phyloP scores from a whole-genome alignment of 2,113 vertebrate species.

The Chaenocephalus aceratus region DNA sequence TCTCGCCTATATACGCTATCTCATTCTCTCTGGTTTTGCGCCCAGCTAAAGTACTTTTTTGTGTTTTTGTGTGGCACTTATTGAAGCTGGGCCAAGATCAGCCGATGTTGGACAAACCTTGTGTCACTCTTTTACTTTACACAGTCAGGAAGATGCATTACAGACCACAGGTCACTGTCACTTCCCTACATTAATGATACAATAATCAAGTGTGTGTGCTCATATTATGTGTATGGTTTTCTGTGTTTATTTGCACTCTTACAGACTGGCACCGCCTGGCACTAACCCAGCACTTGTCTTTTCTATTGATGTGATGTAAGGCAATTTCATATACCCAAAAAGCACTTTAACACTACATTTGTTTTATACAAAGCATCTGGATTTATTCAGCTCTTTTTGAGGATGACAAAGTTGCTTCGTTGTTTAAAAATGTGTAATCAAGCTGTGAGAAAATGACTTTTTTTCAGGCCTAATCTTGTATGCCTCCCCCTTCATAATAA shows the following conservation, averaged over 20 bases:
- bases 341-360: neutral
- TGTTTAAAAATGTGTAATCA: constrained; percentile 19
- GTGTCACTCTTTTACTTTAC: constrained; percentile 17
- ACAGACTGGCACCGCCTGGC: constrained; percentile 7
- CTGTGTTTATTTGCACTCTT: neutral
- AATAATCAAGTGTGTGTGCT: constrained; percentile 7
- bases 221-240: neutral
- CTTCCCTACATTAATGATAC: constrained; percentile 11
- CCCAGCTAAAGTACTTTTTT: constrained; percentile 54
- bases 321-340: neutral
- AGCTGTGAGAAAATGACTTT: constrained; percentile 25
- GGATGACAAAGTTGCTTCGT: constrained; percentile 11
- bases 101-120: constrained; percentile 31
- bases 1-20: constrained; percentile 34
- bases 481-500: constrained; percentile 49
- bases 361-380: neutral
- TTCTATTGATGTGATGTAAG: constrained; percentile 33
- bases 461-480: constrained; percentile 35
- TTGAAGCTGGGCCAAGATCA: constrained; percentile 35
- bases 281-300: constrained; percentile 1
- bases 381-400: constrained; percentile 10
- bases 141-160: constrained; percentile 6
- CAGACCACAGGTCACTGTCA: constrained; percentile 20
- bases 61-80: constrained; percentile 44
- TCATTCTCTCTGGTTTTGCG: constrained; percentile 29